phyloP scores from a whole-genome alignment of 2,888 invertebrate genomes.

The Dolichomitus sp. region DNA sequence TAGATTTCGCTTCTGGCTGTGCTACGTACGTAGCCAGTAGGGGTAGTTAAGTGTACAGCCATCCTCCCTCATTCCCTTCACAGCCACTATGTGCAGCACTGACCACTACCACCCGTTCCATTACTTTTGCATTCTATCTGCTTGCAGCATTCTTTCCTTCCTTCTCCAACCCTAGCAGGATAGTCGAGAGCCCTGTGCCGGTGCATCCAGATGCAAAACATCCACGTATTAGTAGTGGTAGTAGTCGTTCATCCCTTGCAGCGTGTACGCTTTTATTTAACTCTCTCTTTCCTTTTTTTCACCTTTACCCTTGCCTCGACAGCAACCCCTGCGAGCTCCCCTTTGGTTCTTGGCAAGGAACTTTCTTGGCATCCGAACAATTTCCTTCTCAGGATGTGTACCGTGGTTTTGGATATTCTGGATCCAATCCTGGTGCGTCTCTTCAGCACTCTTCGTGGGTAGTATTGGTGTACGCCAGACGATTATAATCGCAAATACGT shows the following conservation, averaged over 20 bases:
- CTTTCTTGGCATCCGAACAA: constrained; percentile 66
- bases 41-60: constrained; percentile 37
- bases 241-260: constrained; percentile 12
- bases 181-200: constrained; percentile 10
- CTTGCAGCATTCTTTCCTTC: constrained; percentile 19
- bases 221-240: not conserved
- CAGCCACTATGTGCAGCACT: constrained; percentile 35
- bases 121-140: constrained; percentile 28
- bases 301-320: constrained; percentile 26
- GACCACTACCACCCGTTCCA: constrained; percentile 27
- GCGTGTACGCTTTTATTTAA: constrained; percentile 35
- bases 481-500: constrained; percentile 53
- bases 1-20: constrained; percentile 27
- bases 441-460: not conserved
- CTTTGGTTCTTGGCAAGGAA: constrained; percentile 65
- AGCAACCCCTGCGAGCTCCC: constrained; percentile 43
- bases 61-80: not conserved
- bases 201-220: constrained; percentile 33
- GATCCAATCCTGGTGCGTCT: constrained; percentile 20
- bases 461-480: constrained; percentile 35
- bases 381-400: constrained; percentile 51
- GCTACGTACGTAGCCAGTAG: constrained; percentile 4
- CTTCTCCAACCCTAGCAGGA: not conserved
- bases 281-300: constrained; percentile 41
- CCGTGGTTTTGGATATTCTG: constrained; percentile 59